Evolutionary conservation across 2,888 invertebrate species (phyloP).

Genomic region (Iselma pallidipennis): DNA sequence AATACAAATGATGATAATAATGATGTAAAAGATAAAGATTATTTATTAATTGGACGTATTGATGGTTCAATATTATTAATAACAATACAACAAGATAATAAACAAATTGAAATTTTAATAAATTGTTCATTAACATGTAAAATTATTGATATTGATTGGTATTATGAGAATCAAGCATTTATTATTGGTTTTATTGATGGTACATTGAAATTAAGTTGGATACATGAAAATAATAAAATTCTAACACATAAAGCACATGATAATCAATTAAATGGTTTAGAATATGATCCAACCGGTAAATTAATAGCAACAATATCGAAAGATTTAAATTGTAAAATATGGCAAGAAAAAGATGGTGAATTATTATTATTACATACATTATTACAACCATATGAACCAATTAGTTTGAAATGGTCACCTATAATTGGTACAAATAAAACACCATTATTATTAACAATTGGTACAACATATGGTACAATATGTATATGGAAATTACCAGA

Average conservation of each 20-base stretch:
- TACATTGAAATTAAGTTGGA: conserved; percentile 54
- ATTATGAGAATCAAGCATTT: conserved; percentile 60
- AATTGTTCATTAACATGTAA: conserved; percentile 55
- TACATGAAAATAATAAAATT: conserved; percentile 48
- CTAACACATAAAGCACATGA: conserved; percentile 54
- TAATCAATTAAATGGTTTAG: conserved; percentile 52
- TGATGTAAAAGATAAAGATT: conserved; percentile 42
- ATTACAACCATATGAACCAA: conserved; percentile 56
- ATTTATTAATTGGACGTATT: conserved; percentile 59
- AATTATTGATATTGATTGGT: conserved; percentile 62
- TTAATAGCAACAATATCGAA: conserved; percentile 60
- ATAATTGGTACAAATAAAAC: conserved; percentile 51
- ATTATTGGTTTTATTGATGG: conserved; percentile 63
- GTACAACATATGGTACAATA: conserved; percentile 60
- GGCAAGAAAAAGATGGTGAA: conserved; percentile 54
- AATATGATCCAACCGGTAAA: conserved; percentile 60
- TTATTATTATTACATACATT: conserved; percentile 55
- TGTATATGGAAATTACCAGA: conserved; percentile 56
- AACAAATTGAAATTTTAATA: conserved; percentile 47
- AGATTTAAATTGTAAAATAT: conserved; percentile 56
- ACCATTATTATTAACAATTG: conserved; percentile 58
- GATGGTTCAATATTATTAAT: conserved; percentile 58
- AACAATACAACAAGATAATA: conserved; percentile 41
- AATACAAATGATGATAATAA: no score
- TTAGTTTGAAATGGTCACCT: conserved; percentile 61